Conservation (phyloP, 2,113 vertebrate species). For the Pithys albifrons region DNA sequence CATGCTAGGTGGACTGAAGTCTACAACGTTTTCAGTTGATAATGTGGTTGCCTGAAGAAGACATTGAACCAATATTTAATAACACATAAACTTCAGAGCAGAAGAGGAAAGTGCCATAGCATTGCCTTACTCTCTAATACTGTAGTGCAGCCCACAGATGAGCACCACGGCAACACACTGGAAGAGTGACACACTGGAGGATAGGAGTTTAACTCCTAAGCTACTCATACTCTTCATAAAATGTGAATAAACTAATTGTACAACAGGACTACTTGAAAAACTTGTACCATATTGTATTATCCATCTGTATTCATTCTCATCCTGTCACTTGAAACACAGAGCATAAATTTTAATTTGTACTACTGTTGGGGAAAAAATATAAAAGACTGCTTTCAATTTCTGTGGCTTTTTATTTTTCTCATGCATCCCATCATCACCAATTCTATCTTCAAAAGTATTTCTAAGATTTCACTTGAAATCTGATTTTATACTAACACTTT, state of each 20-base stretch:
- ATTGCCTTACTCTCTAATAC: neutral
- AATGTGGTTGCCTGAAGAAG: neutral
- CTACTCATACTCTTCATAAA: neutral
- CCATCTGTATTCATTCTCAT: fast-evolving
- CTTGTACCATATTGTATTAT: neutral
- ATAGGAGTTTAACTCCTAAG: neutral
- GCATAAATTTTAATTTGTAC: neutral
- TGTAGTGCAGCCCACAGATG: neutral
- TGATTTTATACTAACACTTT: neutral
- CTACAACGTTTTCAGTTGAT: neutral
- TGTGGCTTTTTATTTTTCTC: neutral
- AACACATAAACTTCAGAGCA: neutral
- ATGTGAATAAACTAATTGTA: neutral
- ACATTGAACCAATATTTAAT: neutral
- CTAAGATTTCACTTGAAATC: neutral
- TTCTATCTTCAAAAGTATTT: neutral
- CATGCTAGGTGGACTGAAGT: neutral
- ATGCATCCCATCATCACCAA: neutral
- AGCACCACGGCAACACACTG: neutral
- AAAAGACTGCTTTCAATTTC: neutral
- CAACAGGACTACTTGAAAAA: neutral
- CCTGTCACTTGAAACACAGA: neutral
- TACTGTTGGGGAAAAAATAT: neutral
- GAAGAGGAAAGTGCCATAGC: neutral
- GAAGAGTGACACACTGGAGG: neutral